Percentiles rank a stretch among this genome's conserved stretches.
Evolutionary conservation across 2,888 invertebrate species (phyloP).

Genomic region (Clanis bilineata): DNA sequence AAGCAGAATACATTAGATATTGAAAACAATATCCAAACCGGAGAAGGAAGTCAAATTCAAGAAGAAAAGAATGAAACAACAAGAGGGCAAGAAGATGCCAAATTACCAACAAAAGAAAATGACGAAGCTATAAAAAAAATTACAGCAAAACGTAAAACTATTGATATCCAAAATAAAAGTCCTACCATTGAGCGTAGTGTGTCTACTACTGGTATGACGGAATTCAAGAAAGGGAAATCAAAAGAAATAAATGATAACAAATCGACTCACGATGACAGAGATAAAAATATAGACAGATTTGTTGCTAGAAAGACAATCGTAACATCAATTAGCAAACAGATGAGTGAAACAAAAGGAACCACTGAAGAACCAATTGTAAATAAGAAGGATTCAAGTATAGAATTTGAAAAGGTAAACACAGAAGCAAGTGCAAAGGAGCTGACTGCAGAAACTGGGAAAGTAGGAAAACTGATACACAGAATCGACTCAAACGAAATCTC

Average conservation of each 20-base stretch:
- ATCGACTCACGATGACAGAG: conserved; percentile 14
- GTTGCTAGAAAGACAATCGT: not conserved
- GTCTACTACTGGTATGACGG: not conserved
- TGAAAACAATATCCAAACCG: not conserved
- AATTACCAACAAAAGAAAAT: not conserved
- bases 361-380: not conserved
- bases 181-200: not conserved
- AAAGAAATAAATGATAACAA: conserved; percentile 7
- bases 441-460: conserved; percentile 54
- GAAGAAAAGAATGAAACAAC: not conserved
- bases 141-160: not conserved
- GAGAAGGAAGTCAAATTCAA: not conserved
- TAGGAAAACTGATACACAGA: conserved; percentile 46
- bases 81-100: not conserved
- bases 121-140: not conserved
- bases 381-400: conserved; percentile 14
- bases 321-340: not conserved
- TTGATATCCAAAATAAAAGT: not conserved
- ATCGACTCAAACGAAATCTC: conserved; percentile 29
- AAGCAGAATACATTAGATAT: not conserved
- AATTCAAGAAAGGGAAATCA: not conserved
- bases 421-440: conserved; percentile 32
- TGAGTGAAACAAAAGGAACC: not conserved
- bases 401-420: conserved; percentile 21
- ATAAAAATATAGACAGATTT: conserved; percentile 19